Conservation (phyloP, 2,888 invertebrate species). For the Microchrysa polita region DNA sequence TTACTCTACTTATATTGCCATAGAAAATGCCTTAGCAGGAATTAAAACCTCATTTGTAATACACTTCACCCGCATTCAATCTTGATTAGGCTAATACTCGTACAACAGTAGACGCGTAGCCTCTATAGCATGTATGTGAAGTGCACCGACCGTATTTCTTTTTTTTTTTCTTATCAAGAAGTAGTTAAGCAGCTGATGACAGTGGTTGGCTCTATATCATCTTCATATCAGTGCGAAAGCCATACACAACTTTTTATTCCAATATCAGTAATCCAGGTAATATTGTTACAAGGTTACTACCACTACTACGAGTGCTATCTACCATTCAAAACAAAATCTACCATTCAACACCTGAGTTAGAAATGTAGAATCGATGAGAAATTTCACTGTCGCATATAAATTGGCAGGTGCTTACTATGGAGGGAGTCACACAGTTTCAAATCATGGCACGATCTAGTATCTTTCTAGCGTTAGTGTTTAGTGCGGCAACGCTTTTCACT, state of each 20-base stretch:
- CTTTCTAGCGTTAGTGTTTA: constrained; percentile 16
- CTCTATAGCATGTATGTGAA: background rate
- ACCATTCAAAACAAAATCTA: background rate
- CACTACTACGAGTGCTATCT: background rate
- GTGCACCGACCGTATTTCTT: background rate
- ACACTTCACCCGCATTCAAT: background rate
- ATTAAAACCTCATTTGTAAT: constrained; percentile 23
- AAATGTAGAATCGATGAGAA: constrained; percentile 20
- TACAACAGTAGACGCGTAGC: background rate
- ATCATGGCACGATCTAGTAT: constrained; percentile 39
- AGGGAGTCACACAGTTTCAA: constrained; percentile 35
- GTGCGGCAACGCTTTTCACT: constrained; percentile 23
- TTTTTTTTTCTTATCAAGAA: constrained; percentile 6
- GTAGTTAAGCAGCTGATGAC: background rate
- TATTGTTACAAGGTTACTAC: no score
- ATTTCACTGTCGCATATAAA: constrained; percentile 40
- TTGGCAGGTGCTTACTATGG: constrained; percentile 4
- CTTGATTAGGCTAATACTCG: background rate
- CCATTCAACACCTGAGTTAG: constrained; percentile 12
- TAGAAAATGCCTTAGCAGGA: background rate
- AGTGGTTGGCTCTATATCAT: no score
- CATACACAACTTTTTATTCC: no score
- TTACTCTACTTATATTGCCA: no score
- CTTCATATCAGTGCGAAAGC: no score
- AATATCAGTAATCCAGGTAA: no score